Percentiles rank a stretch among this genome's conserved stretches.
These are phyloP conservation scores for Ornithoptera alexandrae DNA, from an alignment of 2,888 invertebrate genomes.

Conservation along the genomic window DNA sequence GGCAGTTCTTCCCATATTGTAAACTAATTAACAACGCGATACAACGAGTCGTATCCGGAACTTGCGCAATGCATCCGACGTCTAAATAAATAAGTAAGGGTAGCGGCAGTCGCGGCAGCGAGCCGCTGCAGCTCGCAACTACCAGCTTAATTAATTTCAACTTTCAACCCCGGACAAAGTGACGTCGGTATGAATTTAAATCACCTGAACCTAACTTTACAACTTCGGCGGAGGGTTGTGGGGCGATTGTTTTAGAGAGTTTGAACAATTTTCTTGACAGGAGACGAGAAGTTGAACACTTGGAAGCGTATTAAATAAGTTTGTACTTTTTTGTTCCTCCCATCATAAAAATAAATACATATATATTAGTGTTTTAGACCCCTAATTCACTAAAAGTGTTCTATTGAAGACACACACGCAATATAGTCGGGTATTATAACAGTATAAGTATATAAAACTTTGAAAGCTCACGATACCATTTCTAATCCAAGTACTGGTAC, in stretches of 20 bases:
- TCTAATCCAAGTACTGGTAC: too few species aligned
- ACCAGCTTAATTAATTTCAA: slow-evolving; percentile 45
- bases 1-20: slow-evolving; percentile 11
- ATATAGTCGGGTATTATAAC: too few species aligned
- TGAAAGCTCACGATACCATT: too few species aligned
- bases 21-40: slow-evolving; percentile 18
- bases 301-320: too few species aligned
- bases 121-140: slow-evolving; percentile 28
- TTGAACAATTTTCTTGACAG: slow-evolving; percentile 27
- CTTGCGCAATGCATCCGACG: slow-evolving; percentile 22
- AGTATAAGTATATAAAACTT: too few species aligned
- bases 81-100: slow-evolving; percentile 28
- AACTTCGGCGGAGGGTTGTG: slow-evolving; percentile 27
- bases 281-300: slow-evolving; percentile 11
- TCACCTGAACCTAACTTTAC: slow-evolving; percentile 39
- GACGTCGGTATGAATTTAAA: slow-evolving; percentile 46
- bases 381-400: too few species aligned
- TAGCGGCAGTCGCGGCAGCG: slow-evolving; percentile 22
- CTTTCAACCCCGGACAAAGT: slow-evolving; percentile 36
- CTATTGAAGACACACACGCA: too few species aligned
- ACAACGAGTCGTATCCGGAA: slow-evolving; percentile 16
- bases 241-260: slow-evolving; percentile 28
- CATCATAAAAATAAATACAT: not conserved
- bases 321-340: too few species aligned
- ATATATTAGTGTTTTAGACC: too few species aligned